Evolutionary conservation across 1,140 invertebrate species (phyloP).

Genomic region (Gonioctena quinquepunctata): DNA sequence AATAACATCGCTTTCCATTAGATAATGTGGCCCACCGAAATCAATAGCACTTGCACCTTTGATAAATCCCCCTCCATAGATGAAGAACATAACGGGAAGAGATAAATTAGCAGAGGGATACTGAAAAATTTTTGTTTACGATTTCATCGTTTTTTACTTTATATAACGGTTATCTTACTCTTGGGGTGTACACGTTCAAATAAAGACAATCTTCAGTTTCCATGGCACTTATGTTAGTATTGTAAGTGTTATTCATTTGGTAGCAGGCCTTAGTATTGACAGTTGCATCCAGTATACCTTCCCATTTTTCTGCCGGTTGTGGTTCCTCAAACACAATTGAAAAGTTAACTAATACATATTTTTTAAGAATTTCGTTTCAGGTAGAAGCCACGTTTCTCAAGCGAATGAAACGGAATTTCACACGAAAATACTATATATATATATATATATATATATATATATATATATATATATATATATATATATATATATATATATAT

Average conservation of each 20-base stretch:
- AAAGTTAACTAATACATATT: too few species aligned
- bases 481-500: too few species aligned
- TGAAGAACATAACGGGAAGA: slow-evolving; percentile 25
- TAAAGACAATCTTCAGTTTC: slow-evolving; percentile 33
- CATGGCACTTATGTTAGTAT: not conserved
- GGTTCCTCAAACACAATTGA: slow-evolving; percentile 31
- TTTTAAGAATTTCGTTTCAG: too few species aligned
- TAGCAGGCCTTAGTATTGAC: slow-evolving; percentile 29
- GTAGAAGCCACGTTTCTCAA: too few species aligned
- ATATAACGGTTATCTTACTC: too few species aligned
- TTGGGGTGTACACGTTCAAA: slow-evolving; percentile 29
- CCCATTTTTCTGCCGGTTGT: slow-evolving; percentile 28
- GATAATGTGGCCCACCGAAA: slow-evolving; percentile 16
- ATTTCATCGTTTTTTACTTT: too few species aligned
- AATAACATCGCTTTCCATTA: slow-evolving; percentile 23
- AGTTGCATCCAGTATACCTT: slow-evolving; percentile 32
- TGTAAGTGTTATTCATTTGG: slow-evolving; percentile 1
- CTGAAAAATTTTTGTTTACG: too few species aligned
- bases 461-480: too few species aligned
- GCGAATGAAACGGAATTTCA: too few species aligned
- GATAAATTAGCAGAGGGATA: slow-evolving; percentile 9
- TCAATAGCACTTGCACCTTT: not conserved
- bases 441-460: too few species aligned
- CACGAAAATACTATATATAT: too few species aligned
- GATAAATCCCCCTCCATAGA: slow-evolving; percentile 27